Evolutionary conservation across 2,113 vertebrate species (phyloP), one percentile per base, ranked within the genome.

Genomic region (Tragelaphus imberbis): DNA sequence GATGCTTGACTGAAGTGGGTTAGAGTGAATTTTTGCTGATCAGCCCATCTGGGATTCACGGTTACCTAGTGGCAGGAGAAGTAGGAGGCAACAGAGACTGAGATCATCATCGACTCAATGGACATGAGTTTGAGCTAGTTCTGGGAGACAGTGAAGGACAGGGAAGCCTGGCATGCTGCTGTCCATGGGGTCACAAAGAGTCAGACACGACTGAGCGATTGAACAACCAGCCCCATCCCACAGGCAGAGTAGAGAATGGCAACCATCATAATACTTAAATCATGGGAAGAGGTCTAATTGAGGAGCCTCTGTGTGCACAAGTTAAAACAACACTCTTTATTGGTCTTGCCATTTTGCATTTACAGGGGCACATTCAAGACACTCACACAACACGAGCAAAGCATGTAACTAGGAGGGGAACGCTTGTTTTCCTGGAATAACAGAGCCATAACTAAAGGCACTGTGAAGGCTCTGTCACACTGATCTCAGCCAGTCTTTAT

Each of bases 401-500:
- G 94, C 13, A 0, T 65, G 7, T 65, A 51, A 84, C 88, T 7
- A 21, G n/a, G 84, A 71, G 55, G 27, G 55, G 53, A 77, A 87
- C 90, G 94, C 55, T 68, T 44, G 0, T 6, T 71, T 51, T 61
- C 58, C 87, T 25, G 9, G 28, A 30, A 80, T 6, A 84, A 75
- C 28, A 28, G 65, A 88, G 58, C 55, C 30, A 0, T 55, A 55
- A 12, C 84, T 2, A 59, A 88, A 81, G 85, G 97, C 33, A 47
- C 92, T 77, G 40, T 2, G 23, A 77, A 85, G 85, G 3, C 92
- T 51, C 11, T 27, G 82, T 27, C 91, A 80, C 86, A 87, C 51
- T 95, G 96, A 97, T 97, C 93, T 90, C 56, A 58, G 77, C 51
- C 36, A 25, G 68, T 47, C 95, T 97, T 97, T 97, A 51, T 97